phyloP scores from a whole-genome alignment of 2,888 invertebrate genomes.

The Amphimallon solstitiale region DNA sequence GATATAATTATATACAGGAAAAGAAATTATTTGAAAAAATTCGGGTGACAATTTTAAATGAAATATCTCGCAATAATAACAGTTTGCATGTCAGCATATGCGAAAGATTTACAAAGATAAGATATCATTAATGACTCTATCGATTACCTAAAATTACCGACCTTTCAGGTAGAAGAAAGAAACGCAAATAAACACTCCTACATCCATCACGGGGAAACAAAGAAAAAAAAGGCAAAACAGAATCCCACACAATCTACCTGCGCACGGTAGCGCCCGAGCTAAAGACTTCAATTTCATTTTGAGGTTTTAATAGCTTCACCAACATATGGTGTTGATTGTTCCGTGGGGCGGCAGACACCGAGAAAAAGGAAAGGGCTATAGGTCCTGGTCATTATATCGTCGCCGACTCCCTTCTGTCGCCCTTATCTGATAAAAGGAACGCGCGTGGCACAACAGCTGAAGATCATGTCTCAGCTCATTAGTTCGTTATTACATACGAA shows the following conservation, averaged over 20 bases:
- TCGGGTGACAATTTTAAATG: neutral
- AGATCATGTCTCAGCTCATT: constrained; percentile 22
- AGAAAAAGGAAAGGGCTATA: constrained; percentile 45
- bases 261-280: neutral
- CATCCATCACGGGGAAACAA: constrained; percentile 2
- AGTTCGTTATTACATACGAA: neutral
- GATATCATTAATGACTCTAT: constrained; percentile 20
- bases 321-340: constrained; percentile 44
- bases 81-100: neutral
- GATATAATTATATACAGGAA: no score
- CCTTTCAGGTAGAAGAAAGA: neutral
- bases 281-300: constrained; percentile 18
- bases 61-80: neutral
- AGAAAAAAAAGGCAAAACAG: neutral
- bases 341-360: constrained; percentile 27
- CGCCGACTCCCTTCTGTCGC: constrained; percentile 38
- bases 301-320: constrained; percentile 11
- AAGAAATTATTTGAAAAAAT: no score
- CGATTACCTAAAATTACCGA: constrained; percentile 16
- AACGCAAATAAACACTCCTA: neutral
- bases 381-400: constrained; percentile 25
- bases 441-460: constrained; percentile 43
- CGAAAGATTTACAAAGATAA: neutral
- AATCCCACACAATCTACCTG: constrained; percentile 2
- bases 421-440: constrained; percentile 45